phyloP scores from a whole-genome alignment of 2,113 vertebrate species.

The Oncorhynchus gorbuscha region DNA sequence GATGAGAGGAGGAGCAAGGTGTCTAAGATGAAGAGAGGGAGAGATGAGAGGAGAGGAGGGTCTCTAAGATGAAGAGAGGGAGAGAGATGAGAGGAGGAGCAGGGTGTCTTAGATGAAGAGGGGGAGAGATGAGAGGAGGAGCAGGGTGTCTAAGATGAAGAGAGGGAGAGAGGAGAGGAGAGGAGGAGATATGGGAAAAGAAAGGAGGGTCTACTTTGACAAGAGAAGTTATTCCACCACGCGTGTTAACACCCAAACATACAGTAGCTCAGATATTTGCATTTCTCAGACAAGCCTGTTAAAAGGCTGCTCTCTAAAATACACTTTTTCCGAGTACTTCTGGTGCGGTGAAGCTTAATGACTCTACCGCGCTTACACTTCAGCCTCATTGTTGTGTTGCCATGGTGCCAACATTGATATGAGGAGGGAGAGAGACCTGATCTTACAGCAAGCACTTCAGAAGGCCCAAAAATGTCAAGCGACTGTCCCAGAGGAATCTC shows the following conservation, averaged over 20 bases:
- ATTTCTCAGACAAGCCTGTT: slow-evolving; percentile 6
- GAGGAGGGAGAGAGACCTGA: not conserved
- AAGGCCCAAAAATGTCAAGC: not conserved
- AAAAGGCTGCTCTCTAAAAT: slow-evolving; percentile 6
- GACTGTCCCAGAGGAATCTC: not conserved
- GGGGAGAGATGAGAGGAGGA: no score
- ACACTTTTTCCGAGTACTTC: not conserved
- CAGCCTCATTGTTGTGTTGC: not conserved
- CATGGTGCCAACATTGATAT: not conserved
- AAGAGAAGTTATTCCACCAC: not conserved
- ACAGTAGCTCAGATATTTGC: no score
- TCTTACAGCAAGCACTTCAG: not conserved
- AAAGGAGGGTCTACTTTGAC: not conserved
- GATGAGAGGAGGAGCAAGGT: no score
- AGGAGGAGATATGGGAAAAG: no score
- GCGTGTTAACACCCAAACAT: no score
- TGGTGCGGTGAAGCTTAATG: not conserved
- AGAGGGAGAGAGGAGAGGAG: no score
- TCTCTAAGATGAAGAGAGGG: no score
- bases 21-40: no score
- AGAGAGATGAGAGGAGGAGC: no score
- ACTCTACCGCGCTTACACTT: not conserved
- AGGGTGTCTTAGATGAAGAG: no score
- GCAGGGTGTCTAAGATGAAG: no score
- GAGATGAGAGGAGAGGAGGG: no score